A percentile compares a stretch with the other conserved stretches of the same genome.
phyloP scores from a whole-genome alignment of 2,797 vertebrate species.

The Podarcis lilfordi region DNA sequence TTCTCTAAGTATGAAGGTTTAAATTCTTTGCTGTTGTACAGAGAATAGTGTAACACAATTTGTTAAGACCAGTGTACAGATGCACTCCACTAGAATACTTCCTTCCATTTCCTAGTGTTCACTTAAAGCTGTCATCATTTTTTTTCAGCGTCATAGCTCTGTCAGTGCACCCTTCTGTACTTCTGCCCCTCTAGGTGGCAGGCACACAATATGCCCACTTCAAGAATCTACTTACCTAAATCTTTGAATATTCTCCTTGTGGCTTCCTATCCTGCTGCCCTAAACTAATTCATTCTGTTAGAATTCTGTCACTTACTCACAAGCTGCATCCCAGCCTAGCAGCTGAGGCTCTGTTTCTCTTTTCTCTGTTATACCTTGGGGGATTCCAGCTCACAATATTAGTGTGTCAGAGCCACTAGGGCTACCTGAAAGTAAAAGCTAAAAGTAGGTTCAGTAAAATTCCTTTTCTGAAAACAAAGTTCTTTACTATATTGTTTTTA shows the following conservation, averaged over 20 bases:
- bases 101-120: neutral
- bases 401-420: conserved; percentile 26
- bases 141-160: neutral
- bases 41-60: neutral
- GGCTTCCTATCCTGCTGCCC: neutral
- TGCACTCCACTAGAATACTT: neutral
- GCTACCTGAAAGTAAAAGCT: neutral
- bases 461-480: neutral
- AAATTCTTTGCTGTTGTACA: neutral
- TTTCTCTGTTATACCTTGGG: neutral
- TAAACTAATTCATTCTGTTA: conserved; percentile 12
- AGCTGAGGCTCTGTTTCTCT: conserved; percentile 29
- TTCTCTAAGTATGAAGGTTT: neutral
- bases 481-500: neutral
- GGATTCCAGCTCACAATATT: conserved; percentile 1
- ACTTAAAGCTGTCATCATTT: conserved; percentile 5
- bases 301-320: neutral
- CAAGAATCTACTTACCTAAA: neutral
- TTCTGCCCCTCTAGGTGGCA: conserved; percentile 10
- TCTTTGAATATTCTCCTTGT: neutral
- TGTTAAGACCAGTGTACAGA: neutral
- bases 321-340: neutral
- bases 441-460: conserved; percentile 20
- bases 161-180: neutral
- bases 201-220: neutral